Evolutionary conservation across 2,113 vertebrate genomes (phyloP), one percentile per base, ranked within the genome.

Genomic region (Pycnonotus jocosus): DNA sequence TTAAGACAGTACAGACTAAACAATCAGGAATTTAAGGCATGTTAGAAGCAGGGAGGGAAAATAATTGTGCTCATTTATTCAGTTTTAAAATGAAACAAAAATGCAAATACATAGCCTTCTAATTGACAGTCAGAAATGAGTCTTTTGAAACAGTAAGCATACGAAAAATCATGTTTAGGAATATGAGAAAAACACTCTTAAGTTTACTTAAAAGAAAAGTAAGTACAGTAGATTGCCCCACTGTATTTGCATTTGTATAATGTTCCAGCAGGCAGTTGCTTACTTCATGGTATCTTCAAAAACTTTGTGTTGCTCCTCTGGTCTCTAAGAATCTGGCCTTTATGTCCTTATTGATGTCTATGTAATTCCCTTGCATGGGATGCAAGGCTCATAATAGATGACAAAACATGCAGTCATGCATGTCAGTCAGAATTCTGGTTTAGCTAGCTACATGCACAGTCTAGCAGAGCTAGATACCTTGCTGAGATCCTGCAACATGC

Each of bases 11-110:
- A 85, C 66, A 87, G 74, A 76, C 76, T 93, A 90, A 95, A 93
- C 64, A 96, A 70, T 64, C 62, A 77, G 48, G 51, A 90, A 88
- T 93, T 92, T 94, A 95, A 97, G 94, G 92, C 94, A 78, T 95
- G 74, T 86, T 92, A 92, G 71, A 94, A 93, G 91, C 85, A 66
- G 88, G 60, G 28, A 92, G 45, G 15, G 66, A 94, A 92, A 93
- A 87, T 68, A 79, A 83, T 93, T 96, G 88, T 96, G 94, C 95
- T 96, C 84, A 4, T 95, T 96, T 95, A 96, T 96, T 95, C 66
- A 62, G 51, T 88, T 86, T 88, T 95, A 47, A 83, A 90, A 89
- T 40, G 20, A 86, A 97, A 93, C 76, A 79, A 81, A 88, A 82
- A 40, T n/a, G n/a, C n/a, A n/a, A 79, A 77, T 92, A 96, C 94